Evolutionary conservation across 1,140 invertebrate species (phyloP).

Genomic region (Psix sp.): DNA sequence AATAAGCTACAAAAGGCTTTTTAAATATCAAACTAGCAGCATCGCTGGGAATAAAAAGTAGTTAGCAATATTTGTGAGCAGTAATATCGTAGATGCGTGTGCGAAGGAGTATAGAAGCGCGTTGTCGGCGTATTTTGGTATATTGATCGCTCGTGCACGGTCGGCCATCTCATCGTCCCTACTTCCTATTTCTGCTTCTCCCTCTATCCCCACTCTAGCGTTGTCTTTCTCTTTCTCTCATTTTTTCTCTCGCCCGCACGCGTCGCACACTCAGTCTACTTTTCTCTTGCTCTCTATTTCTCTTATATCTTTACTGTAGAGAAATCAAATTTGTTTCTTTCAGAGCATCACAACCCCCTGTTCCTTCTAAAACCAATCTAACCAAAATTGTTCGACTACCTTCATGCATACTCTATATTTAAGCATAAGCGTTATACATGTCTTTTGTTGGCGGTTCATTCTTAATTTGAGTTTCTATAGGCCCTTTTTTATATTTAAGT

Average conservation of each 20-base stretch:
- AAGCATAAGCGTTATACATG: not conserved
- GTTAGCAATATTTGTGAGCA: conserved; percentile 19
- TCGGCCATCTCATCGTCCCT: conserved; percentile 76
- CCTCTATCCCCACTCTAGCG: conserved; percentile 69
- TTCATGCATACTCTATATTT: not conserved
- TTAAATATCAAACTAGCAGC: not conserved
- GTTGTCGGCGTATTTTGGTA: conserved; percentile 77
- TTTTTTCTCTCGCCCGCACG: conserved; percentile 53
- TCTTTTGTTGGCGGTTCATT: not conserved
- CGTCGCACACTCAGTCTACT: conserved; percentile 19
- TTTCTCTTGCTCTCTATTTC: conserved; percentile 3
- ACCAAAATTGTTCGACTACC: conserved; percentile 4
- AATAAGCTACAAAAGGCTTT: too few species aligned
- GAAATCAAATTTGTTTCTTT: conserved; percentile 4
- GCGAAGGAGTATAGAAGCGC: conserved; percentile 61
- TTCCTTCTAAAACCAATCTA: not conserved
- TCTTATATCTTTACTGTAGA: not conserved
- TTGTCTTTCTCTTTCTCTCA: conserved; percentile 70
- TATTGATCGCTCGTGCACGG: conserved; percentile 75
- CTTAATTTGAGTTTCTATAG: not conserved
- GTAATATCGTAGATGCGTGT: conserved; percentile 29
- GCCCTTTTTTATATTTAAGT: too few species aligned
- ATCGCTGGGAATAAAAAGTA: not conserved
- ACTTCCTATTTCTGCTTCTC: conserved; percentile 61
- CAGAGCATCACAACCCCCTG: not conserved